phyloP scores from a whole-genome alignment of 2,797 vertebrate genomes.

The Mycteria americana region DNA sequence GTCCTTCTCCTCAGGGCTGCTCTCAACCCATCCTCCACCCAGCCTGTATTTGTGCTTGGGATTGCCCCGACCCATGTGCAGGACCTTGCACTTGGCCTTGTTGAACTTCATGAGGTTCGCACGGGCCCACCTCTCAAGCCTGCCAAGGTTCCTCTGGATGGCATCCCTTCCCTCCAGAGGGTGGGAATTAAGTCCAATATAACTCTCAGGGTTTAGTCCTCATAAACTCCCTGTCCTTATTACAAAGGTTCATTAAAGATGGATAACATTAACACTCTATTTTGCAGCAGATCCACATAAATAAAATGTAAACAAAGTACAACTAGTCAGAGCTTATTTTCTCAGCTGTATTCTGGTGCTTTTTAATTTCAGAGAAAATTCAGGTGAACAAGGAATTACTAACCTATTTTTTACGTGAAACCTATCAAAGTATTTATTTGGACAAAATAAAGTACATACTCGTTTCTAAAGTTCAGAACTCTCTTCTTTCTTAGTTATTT shows the following conservation, averaged over 20 bases:
- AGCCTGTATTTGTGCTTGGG: too few relatives aligned
- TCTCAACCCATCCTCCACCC: too few relatives aligned
- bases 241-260: background rate
- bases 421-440: background rate
- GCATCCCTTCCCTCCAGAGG: too few relatives aligned
- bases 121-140: too few relatives aligned
- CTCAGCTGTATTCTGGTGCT: background rate
- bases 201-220: background rate
- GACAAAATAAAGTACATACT: background rate
- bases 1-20: too few relatives aligned
- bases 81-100: too few relatives aligned
- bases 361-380: slow-evolving; percentile 29
- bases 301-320: background rate
- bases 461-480: background rate
- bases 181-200: background rate
- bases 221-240: background rate
- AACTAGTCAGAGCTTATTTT: background rate
- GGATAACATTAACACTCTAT: background rate
- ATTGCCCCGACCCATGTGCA: too few relatives aligned
- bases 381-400: background rate
- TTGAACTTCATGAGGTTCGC: too few relatives aligned
- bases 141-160: too few relatives aligned
- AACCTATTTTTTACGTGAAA: background rate
- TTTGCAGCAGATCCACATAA: slow-evolving; percentile 4
- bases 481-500: background rate